Conservation (phyloP, 2,888 invertebrate species). For the Thymelicus sylvestris region DNA sequence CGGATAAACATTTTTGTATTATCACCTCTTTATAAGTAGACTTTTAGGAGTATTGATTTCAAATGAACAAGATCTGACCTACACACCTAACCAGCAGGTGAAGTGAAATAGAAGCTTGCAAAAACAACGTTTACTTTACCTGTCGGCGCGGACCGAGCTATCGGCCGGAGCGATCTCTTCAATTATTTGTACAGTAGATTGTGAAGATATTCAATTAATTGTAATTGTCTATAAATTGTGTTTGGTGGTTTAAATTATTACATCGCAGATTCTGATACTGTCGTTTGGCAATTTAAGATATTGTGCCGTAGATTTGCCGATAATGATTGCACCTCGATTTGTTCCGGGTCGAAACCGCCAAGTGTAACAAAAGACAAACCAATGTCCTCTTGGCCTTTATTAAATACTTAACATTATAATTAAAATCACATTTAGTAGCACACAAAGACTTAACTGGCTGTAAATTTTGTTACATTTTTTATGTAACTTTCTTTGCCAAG, state of each 20-base stretch:
- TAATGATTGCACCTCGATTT: neutral
- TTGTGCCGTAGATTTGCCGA: neutral
- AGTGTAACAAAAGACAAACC: neutral
- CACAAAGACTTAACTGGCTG: no score
- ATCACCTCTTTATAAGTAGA: no score
- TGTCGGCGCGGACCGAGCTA: neutral
- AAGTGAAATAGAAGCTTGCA: constrained; percentile 2
- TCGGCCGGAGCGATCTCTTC: constrained; percentile 5
- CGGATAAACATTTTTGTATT: no score
- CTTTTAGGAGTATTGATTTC: no score
- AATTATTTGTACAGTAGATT: constrained; percentile 8
- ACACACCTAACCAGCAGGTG: neutral
- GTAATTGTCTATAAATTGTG: constrained; percentile 12
- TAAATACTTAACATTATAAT: neutral
- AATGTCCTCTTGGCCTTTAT: neutral
- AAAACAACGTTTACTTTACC: neutral
- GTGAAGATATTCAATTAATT: constrained; percentile 11
- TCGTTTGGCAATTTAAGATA: constrained; percentile 10
- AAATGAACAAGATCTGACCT: neutral
- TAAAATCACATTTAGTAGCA: neutral
- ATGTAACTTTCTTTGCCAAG: no score
- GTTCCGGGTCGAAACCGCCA: neutral
- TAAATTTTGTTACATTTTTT: no score
- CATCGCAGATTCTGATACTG: constrained; percentile 11
- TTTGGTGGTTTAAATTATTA: constrained; percentile 10